Evolutionary conservation across 2,888 invertebrate species (phyloP), one percentile per base, ranked within the genome.

Genomic region (Apocheima hispidaria): DNA sequence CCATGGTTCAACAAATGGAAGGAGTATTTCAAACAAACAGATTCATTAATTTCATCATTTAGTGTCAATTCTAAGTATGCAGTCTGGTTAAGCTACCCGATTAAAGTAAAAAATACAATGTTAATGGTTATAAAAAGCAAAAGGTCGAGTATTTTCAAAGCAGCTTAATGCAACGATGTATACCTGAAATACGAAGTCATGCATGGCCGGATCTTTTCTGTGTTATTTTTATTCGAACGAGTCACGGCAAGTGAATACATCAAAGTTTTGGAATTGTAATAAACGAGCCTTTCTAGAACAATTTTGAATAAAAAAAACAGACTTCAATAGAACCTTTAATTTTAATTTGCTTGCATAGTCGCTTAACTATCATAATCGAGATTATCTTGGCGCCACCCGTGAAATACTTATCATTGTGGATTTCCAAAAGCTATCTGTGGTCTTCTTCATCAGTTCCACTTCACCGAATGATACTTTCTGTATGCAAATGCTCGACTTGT

Each of bases 141-240:
- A 69, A 66, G 70, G 62, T 66, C 59, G 64, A 69, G 63, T 67
- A 73, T 70, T 72, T 74, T 52, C 64, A 72, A 73, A 74, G 72
- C 72, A 75, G 71, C 73, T 72, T 69, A 66, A 73, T 77, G 78
- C 78, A 77, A 69, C 60, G 63, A 54, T 57, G 46, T 54, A 44
- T 53, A 70, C 62, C 59, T 68, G 61, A 71, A 69, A 48, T 61
- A 56, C 55, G 44, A 44, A 56, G 79, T 78, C 76, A 82, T 74
- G 83, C 83, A 79, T 77, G 78, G 76, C 60, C 72, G 81, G 67
- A 69, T 75, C 79, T 77, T 80, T 81, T 82, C 74, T 77, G 64
- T 69, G 74, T 60, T 55, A 73, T 69, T 80, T 82, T 81, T 74
- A 78, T 78, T 78, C 60, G 62, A 73, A 62, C 68, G 60, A 74